phyloP scores from a whole-genome alignment of 2,113 vertebrate genomes.

The Colaptes auratus region DNA sequence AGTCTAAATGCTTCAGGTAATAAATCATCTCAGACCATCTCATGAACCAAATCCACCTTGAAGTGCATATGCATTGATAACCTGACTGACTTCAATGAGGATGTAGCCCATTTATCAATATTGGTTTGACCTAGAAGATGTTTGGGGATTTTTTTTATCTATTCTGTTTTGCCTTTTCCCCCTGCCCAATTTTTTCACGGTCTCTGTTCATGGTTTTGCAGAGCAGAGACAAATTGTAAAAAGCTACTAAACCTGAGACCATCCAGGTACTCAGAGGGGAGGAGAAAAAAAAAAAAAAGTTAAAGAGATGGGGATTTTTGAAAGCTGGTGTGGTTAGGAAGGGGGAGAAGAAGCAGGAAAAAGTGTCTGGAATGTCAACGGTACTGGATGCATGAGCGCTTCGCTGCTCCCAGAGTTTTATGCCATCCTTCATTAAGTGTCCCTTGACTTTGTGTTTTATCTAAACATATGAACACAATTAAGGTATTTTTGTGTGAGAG shows the following conservation, averaged over 20 bases:
- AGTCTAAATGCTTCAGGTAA: too few species aligned
- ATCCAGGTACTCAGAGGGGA: background rate
- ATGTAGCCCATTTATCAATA: background rate
- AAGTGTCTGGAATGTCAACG: background rate
- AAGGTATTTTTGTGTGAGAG: background rate
- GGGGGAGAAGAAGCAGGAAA: background rate
- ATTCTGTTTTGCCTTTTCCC: background rate
- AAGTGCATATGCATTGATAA: background rate
- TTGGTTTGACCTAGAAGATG: accelerated
- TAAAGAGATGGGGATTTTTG: background rate
- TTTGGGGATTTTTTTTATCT: background rate
- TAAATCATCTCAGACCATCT: background rate
- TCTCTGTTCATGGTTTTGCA: background rate
- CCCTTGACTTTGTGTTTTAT: background rate
- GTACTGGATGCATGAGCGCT: background rate
- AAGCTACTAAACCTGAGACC: background rate
- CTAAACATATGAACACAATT: background rate
- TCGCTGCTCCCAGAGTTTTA: background rate
- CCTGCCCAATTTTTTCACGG: background rate
- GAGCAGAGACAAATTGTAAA: background rate
- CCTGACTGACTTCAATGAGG: background rate
- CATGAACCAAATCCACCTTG: background rate
- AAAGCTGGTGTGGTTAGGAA: background rate
- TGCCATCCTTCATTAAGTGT: background rate
- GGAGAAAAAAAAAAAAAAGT: background rate